phyloP scores from a whole-genome alignment of 2,113 vertebrate species.

The Pedetes capensis region DNA sequence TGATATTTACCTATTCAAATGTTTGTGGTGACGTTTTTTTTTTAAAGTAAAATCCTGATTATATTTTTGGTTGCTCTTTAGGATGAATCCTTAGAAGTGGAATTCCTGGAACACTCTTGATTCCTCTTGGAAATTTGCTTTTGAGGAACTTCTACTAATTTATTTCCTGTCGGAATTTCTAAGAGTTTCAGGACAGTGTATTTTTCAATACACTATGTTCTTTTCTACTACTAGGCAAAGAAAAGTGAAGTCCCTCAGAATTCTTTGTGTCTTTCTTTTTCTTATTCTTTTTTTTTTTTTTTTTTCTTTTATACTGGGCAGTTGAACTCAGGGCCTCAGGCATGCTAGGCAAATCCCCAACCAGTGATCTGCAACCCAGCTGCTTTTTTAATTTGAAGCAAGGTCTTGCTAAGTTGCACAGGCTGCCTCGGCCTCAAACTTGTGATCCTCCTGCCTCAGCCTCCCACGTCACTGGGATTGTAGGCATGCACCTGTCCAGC shows the following conservation, averaged over 20 bases:
- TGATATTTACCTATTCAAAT: not conserved
- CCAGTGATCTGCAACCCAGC: no score
- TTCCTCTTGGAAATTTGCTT: not conserved
- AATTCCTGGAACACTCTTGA: not conserved
- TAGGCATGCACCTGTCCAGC: no score
- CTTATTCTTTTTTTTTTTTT: no score
- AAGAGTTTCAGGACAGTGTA: not conserved
- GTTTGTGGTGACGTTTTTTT: not conserved
- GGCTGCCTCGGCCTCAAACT: no score
- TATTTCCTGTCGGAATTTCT: not conserved
- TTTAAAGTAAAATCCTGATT: not conserved
- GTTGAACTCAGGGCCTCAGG: no score
- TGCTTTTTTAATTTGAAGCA: no score
- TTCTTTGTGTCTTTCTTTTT: not conserved
- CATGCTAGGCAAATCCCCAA: no score
- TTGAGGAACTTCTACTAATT: not conserved
- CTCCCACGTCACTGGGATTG: no score
- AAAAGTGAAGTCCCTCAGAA: accelerated
- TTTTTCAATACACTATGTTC: not conserved
- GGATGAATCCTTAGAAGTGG: not conserved
- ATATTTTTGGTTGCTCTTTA: not conserved
- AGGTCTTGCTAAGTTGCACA: no score
- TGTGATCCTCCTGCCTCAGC: no score
- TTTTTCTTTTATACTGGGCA: no score
- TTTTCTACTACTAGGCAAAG: no score